Evolutionary conservation across 2,888 invertebrate species (phyloP).

Genomic region (Anaspis maculata): DNA sequence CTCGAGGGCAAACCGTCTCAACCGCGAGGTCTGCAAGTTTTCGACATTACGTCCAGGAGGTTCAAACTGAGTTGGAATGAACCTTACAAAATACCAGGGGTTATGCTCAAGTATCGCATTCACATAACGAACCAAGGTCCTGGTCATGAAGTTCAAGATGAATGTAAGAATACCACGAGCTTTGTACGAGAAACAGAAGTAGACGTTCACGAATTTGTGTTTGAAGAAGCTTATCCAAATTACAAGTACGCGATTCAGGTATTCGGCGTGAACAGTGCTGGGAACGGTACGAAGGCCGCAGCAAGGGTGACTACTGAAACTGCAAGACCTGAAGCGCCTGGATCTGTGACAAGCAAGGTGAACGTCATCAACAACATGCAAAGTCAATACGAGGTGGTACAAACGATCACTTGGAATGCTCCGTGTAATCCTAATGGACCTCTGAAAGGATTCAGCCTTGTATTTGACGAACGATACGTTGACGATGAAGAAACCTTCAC

Average conservation of each 20-base stretch:
- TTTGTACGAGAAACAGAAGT: neutral
- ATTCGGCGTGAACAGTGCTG: conserved; percentile 7
- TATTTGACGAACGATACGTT: conserved; percentile 9
- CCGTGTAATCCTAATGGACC: conserved; percentile 27
- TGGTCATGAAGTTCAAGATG: conserved; percentile 12
- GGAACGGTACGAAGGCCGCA: conserved; percentile 9
- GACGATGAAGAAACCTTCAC: neutral
- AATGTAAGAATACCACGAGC: conserved; percentile 6
- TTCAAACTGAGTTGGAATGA: conserved; percentile 19
- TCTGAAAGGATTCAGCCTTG: conserved; percentile 16
- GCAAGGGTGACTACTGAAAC: conserved; percentile 1
- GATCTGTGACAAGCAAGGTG: too few relatives aligned
- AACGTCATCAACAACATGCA: conserved; percentile 1
- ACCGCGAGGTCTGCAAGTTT: conserved; percentile 12
- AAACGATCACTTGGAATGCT: conserved; percentile 17
- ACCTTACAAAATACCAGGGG: conserved; percentile 18
- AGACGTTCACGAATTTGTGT: neutral
- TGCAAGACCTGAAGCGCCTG: conserved; percentile 17
- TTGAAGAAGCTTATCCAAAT: conserved; percentile 7
- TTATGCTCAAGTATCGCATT: conserved; percentile 14
- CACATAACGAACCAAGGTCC: conserved; percentile 7
- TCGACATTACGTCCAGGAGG: conserved; percentile 4
- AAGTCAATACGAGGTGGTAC: conserved; percentile 10
- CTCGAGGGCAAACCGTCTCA: conserved; percentile 17
- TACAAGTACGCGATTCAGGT: conserved; percentile 12